phyloP scores from a whole-genome alignment of 2,113 vertebrate genomes.

The Anas platyrhynchos region DNA sequence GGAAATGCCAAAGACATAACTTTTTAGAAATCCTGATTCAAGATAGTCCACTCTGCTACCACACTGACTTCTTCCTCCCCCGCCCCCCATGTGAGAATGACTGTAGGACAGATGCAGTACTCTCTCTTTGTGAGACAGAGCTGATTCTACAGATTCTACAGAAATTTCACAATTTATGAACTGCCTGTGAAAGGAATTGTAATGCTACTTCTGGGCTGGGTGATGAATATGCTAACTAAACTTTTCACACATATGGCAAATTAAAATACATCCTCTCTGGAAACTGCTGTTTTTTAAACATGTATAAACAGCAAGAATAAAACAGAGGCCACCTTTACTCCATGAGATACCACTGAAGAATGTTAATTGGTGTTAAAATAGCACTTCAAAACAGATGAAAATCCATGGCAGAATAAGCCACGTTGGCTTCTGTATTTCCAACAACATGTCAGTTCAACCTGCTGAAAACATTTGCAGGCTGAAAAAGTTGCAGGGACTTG shows the following conservation, averaged over 20 bases:
- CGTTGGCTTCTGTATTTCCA: background rate
- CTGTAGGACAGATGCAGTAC: background rate
- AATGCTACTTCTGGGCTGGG: background rate
- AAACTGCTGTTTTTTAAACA: slow-evolving; percentile 54
- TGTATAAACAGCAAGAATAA: slow-evolving; percentile 15
- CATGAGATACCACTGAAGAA: background rate
- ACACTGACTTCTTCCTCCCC: fast-evolving
- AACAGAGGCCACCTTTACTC: background rate
- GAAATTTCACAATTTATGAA: background rate
- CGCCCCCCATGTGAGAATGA: background rate
- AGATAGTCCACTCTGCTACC: background rate
- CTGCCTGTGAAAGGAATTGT: background rate
- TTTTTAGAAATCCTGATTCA: background rate
- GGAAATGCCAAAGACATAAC: background rate
- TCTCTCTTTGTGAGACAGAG: background rate
- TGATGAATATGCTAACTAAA: slow-evolving; percentile 51
- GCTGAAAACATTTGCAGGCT: background rate
- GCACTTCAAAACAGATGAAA: background rate
- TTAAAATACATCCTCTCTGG: slow-evolving; percentile 22
- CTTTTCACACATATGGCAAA: slow-evolving; percentile 28
- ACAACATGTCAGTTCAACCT: background rate
- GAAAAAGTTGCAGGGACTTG: slow-evolving; percentile 7
- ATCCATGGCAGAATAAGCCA: background rate
- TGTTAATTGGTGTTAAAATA: slow-evolving; percentile 10
- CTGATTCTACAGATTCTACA: background rate